Evolutionary conservation across 2,113 vertebrate species (phyloP).

Genomic region (Osmerus eperlanus): DNA sequence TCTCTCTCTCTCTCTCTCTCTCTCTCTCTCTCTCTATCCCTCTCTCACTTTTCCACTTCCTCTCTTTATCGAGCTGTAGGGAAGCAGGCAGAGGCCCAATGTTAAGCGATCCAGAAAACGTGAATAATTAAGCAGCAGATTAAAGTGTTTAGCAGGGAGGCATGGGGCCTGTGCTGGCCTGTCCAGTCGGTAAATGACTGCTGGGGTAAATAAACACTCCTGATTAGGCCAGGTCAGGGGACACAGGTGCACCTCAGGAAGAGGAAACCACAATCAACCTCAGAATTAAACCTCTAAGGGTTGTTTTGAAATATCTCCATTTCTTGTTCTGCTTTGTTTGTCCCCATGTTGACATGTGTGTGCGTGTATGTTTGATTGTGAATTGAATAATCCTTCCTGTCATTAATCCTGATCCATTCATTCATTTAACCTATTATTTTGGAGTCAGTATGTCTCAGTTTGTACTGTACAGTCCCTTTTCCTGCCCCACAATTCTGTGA

Average conservation of each 20-base stretch:
- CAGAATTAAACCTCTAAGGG: too few relatives aligned
- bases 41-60: slow-evolving; percentile 9
- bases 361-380: neutral
- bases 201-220: slow-evolving; percentile 36
- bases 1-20: neutral
- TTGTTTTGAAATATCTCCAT: neutral
- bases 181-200: slow-evolving; percentile 33
- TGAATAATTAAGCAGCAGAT: slow-evolving; percentile 39
- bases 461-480: neutral
- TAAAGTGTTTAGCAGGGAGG: slow-evolving; percentile 17
- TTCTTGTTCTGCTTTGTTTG: neutral
- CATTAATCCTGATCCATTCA: neutral
- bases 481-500: neutral
- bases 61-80: slow-evolving; percentile 31
- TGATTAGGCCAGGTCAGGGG: slow-evolving; percentile 47
- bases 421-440: neutral
- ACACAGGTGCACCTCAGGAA: slow-evolving; percentile 29
- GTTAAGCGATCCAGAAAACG: slow-evolving; percentile 22
- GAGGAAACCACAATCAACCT: neutral
- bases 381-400: neutral
- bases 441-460: neutral
- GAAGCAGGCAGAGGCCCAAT: slow-evolving; percentile 27
- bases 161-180: slow-evolving; percentile 23
- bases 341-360: neutral
- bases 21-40: neutral